Base-by-base conservation (phyloP, 2,888 invertebrate genomes). In the Aspidiotus destructor region DNA sequence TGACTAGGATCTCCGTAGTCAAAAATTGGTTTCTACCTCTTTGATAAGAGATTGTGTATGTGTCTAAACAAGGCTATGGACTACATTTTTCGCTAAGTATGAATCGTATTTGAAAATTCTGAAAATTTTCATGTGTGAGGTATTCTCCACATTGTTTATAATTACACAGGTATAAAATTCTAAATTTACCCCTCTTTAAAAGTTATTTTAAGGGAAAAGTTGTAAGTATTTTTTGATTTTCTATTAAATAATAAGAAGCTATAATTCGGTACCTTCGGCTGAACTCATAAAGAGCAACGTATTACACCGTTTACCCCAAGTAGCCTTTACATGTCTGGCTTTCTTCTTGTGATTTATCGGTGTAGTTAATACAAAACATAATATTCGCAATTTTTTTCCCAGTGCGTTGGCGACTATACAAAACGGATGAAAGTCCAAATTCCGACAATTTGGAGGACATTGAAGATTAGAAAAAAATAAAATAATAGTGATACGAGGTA, bases 281-380 rank as follows among this genome's bases (percentile, higher is more conserved):
- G 87, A 86, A 75, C 92, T 92, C 91, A 94, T 93, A 73, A 94
- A 94, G 40, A 94, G 76, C 13, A 93, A 78, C 72, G 86, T 84
- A 75, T 94, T 93, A 75, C 94, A 97, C 41, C 96, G 82, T 76
- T 88, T 88, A 1, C 94, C 97, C 97, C 97, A 97, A 0, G 96
- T 97, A 0, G 89, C 88, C 77, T 93, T 93, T 8, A 98, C 93
- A 74, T 97, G 96, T 16, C 83, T 84, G 0, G 97, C 97, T 78
- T 93, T 93, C 73, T 82, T 86, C 75, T 89, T 83, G 75, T 96
- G 95, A 78, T 93, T 97, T 41, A 80, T 80, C 0, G 97, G 97
- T 72, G 86, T 88, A 0, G 98, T 99, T 92, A 98, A 92, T 53
- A 99, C 83, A 97, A 97, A 98, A 77, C 98, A 98, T 0, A 98